Conservation (phyloP, 1,140 invertebrate species). For the Phenacoccus solenopsis region DNA sequence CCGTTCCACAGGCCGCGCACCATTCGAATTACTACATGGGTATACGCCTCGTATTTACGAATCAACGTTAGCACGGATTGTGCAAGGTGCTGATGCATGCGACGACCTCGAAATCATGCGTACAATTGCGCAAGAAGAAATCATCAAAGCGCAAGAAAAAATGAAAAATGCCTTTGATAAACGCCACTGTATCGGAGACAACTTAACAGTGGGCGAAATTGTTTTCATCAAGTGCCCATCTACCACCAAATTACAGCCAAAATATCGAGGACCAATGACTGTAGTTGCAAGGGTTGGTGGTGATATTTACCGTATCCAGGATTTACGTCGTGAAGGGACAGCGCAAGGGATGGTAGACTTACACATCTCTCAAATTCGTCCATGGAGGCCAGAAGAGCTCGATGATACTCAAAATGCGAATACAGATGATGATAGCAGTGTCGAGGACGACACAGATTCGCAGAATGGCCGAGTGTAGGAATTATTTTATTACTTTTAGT, state of each 20-base stretch:
- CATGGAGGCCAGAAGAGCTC: not conserved
- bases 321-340: not conserved
- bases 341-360: not conserved
- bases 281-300: not conserved
- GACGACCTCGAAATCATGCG: not conserved
- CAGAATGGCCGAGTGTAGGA: too few relatives aligned
- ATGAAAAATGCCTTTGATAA: not conserved
- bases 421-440: too few relatives aligned
- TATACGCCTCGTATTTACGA: not conserved
- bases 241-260: conserved; percentile 4
- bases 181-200: not conserved
- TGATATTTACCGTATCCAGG: not conserved
- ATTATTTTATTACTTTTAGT: too few relatives aligned
- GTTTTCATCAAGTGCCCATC: not conserved
- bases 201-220: not conserved
- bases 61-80: not conserved
- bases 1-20: not conserved
- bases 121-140: not conserved
- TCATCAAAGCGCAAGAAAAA: not conserved
- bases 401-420: too few relatives aligned
- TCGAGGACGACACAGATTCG: too few relatives aligned
- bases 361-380: not conserved
- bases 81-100: too few relatives aligned
- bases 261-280: conserved; percentile 11
- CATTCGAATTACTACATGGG: conserved; percentile 10